These are phyloP conservation scores for Vombatus ursinus DNA, from an alignment of 2,113 vertebrate species.

Conservation along the genomic window DNA sequence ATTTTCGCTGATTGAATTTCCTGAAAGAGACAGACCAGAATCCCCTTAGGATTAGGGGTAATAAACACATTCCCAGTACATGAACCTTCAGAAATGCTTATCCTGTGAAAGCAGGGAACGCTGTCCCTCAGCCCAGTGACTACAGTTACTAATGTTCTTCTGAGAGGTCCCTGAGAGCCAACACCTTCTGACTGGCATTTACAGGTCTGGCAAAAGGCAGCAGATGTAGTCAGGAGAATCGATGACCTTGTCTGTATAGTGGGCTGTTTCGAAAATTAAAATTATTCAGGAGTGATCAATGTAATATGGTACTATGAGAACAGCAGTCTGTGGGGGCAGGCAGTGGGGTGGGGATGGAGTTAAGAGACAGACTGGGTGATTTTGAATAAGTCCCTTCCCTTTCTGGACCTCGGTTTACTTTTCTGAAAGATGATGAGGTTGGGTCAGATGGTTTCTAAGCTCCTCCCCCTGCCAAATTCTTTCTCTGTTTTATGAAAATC, in stretches of 20 bases:
- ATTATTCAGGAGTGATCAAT: neutral
- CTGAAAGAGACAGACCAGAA: neutral
- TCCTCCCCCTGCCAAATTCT: neutral
- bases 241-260: constrained; percentile 5
- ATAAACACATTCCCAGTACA: neutral
- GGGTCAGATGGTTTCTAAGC: neutral
- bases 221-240: neutral
- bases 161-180: neutral
- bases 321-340: neutral
- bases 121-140: neutral
- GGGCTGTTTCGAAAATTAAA: neutral
- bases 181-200: neutral
- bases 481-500: neutral
- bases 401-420: neutral
- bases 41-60: neutral
- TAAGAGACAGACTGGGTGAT: too few species aligned
- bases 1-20: neutral
- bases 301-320: neutral
- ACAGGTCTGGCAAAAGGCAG: neutral
- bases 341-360: too few species aligned
- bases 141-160: neutral
- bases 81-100: neutral
- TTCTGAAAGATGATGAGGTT: neutral
- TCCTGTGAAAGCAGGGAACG: neutral
- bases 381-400: neutral